A percentile compares a stretch with the other conserved stretches of the same genome.
These are phyloP conservation scores for Eriocheir sinensis DNA, from an alignment of 1,140 invertebrate genomes.

Conservation along the genomic window DNA sequence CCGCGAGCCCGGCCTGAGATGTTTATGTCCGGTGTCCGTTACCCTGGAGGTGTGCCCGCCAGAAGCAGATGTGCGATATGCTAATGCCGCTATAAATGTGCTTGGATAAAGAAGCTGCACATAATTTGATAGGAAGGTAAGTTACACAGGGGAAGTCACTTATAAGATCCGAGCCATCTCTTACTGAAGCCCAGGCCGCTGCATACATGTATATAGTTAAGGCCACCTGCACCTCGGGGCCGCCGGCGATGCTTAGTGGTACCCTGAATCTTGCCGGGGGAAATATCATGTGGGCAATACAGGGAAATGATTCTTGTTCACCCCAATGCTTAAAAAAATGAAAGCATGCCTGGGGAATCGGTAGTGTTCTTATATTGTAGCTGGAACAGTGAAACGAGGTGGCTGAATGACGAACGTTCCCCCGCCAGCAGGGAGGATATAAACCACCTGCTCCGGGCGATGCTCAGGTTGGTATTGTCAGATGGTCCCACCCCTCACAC, in stretches of 20 bases:
- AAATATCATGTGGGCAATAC: background rate
- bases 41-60: conserved; percentile 26
- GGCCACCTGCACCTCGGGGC: background rate
- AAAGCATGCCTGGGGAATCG: no score
- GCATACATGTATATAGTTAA: background rate
- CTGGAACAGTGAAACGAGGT: no score
- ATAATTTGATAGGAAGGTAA: conserved; percentile 58
- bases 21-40: conserved; percentile 48
- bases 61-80: conserved; percentile 53
- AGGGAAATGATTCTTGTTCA: background rate
- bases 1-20: background rate
- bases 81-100: conserved; percentile 65
- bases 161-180: background rate
- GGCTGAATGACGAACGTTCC: no score
- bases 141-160: conserved; percentile 33
- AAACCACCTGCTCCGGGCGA: no score
- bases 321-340: background rate
- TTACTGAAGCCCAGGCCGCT: conserved; percentile 29
- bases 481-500: no score
- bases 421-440: no score
- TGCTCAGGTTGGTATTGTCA: no score
- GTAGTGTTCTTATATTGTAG: no score
- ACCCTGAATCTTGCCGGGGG: background rate
- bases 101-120: conserved; percentile 42
- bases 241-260: background rate